phyloP scores from a whole-genome alignment of 1,140 invertebrate genomes.

The Brachystomella parvula region DNA sequence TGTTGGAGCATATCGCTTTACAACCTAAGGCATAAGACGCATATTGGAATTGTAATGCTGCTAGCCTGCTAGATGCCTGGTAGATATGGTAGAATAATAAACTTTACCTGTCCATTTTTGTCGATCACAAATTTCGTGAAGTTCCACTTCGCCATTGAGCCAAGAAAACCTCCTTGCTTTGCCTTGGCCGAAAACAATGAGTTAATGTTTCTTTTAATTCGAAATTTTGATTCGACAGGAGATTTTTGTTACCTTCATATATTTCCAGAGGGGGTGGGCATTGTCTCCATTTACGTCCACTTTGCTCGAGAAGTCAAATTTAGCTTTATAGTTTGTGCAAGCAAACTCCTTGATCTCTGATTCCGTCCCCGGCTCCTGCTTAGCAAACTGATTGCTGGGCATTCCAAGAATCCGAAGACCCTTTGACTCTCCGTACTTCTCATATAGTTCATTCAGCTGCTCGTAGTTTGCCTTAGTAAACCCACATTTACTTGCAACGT shows the following conservation, averaged over 20 bases:
- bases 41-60: constrained; percentile 1
- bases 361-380: constrained; percentile 62
- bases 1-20: constrained; percentile 23
- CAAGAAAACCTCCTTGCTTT: constrained; percentile 62
- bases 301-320: constrained; percentile 72
- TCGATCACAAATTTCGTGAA: constrained; percentile 92
- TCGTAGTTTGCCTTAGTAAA: constrained; percentile 64
- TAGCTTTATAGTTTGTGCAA: constrained; percentile 57
- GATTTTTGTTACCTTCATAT: constrained; percentile 62
- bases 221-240: background rate
- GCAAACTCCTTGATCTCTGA: constrained; percentile 66
- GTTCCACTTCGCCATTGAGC: constrained; percentile 87
- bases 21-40: too few species aligned
- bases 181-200: too few species aligned
- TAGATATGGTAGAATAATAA: background rate
- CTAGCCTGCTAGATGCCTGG: too few species aligned
- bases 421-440: constrained; percentile 56
- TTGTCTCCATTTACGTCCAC: constrained; percentile 75
- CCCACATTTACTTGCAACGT: constrained; percentile 79
- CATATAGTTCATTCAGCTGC: constrained; percentile 62
- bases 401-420: constrained; percentile 74
- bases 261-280: constrained; percentile 80
- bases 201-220: constrained; percentile 62
- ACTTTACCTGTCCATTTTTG: constrained; percentile 29
- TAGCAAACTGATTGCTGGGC: constrained; percentile 84